Base-by-base conservation (phyloP, 2,888 invertebrate genomes). In the Yponomeuta plumbellus region DNA sequence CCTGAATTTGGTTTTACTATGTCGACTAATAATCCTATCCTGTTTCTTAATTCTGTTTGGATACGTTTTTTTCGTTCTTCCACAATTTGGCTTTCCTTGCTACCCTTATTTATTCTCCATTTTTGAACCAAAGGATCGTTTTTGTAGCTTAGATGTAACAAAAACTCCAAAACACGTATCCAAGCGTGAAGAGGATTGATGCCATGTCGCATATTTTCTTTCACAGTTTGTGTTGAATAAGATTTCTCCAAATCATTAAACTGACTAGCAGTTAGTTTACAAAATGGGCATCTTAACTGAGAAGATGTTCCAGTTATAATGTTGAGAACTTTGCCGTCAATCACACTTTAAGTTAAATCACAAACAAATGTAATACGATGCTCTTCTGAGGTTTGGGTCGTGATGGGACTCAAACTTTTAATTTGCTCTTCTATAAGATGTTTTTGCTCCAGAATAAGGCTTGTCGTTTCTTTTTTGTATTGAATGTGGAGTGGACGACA, bases 141-240 rank as follows among this genome's bases (percentile, higher is more conserved):
- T 56, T 61, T 61, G 23, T 61, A 61, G 13, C 26, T 20, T 2
- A 61, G 13, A n/a, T 61, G 61, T 10, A 61, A 20, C 61, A 23
- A 59, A 21, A 20, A 59, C 13, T 59, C 44, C 64, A 39, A 64
- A 44, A 39, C 64, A 39, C 64, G 13, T 44, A 64, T 64, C 44
- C 40, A 64, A 11, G 64, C 64, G 52, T 64, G 44, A 11, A 64
- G 23, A 22, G 64, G 44, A 40, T 44, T 64, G n/a, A 64, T 40
- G 11, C 64, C 64, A 64, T 23, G 23, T 23, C 23, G 23, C 23
- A 23, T 23, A 23, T 23, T 23, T 23, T 23, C 22, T 59, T 11
- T 20, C 11, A 11, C 23, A 13, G 13, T 62, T 23, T 11, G 59
- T 59, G 11, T 11, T 11, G 20, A 20, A 59, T n/a, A 59, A n/a